A percentile compares a stretch with the other conserved stretches of the same genome.
Evolutionary conservation across 2,888 invertebrate genomes (phyloP).

Genomic region (Pharmacophagus antenor): DNA sequence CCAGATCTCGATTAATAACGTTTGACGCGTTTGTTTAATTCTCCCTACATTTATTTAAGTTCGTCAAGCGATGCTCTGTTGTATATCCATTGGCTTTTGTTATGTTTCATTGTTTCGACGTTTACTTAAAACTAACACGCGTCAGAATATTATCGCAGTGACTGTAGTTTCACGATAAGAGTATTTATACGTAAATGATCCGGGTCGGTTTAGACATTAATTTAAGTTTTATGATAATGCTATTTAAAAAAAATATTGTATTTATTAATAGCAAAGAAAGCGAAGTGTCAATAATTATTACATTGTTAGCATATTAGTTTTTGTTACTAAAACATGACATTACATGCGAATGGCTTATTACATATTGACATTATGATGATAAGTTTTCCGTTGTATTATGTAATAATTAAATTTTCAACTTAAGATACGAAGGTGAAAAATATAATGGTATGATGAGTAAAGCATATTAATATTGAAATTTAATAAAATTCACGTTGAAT

Average conservation of each 20-base stretch:
- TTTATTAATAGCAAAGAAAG: too few relatives aligned
- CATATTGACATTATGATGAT: too few relatives aligned
- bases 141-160: background rate
- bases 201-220: conserved; percentile 8
- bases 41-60: conserved; percentile 18
- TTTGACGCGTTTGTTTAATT: conserved; percentile 18
- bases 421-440: too few relatives aligned
- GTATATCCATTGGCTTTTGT: conserved; percentile 1
- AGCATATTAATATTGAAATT: too few relatives aligned
- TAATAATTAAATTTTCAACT: too few relatives aligned
- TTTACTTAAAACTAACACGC: background rate
- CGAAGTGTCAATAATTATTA: too few relatives aligned
- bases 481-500: too few relatives aligned
- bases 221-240: background rate
- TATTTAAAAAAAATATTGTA: background rate
- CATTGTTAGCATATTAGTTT: too few relatives aligned
- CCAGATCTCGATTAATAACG: conserved; percentile 22
- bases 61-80: conserved; percentile 5
- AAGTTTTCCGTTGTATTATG: too few relatives aligned
- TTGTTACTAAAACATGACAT: too few relatives aligned
- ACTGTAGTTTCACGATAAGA: conserved; percentile 3
- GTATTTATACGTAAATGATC: background rate
- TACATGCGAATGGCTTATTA: too few relatives aligned
- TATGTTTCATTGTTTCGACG: conserved; percentile 4
- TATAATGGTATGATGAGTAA: too few relatives aligned